A percentile compares a stretch with the other conserved stretches of the same genome.
phyloP scores from a whole-genome alignment of 2,113 vertebrate species.

The Telmatochromis sp. region DNA sequence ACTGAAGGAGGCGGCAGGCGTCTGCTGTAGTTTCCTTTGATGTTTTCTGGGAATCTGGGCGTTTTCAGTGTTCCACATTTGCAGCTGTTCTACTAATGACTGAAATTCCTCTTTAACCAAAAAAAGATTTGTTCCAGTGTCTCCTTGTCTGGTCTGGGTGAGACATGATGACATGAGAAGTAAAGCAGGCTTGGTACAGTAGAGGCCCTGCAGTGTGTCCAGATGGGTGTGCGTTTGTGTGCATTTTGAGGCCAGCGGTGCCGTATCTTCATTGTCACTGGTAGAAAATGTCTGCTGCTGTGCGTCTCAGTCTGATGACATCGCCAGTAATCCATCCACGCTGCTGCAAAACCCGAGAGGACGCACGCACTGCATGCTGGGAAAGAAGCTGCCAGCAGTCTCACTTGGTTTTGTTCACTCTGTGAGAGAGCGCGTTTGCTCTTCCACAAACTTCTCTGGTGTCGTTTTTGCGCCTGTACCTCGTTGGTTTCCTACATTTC shows the following conservation, averaged over 20 bases:
- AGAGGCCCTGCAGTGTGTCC: not conserved
- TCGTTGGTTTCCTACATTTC: not conserved
- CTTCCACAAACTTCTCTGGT: not conserved
- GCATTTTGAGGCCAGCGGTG: not conserved
- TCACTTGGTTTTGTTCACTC: not conserved
- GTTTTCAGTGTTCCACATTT: not conserved
- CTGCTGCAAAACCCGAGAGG: conserved; percentile 9
- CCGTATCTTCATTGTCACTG: not conserved
- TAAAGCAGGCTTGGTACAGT: not conserved
- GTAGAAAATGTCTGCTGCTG: conserved; percentile 17
- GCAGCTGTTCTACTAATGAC: not conserved
- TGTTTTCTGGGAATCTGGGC: not conserved
- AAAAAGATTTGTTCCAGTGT: not conserved
- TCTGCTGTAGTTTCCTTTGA: not conserved
- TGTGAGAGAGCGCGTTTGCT: not conserved
- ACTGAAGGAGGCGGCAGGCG: not conserved
- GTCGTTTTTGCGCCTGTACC: not conserved
- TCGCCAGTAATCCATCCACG: conserved; percentile 28
- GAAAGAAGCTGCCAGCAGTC: not conserved
- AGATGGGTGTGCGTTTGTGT: not conserved
- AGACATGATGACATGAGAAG: not conserved
- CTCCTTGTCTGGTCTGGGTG: not conserved
- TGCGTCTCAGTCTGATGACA: conserved; percentile 40
- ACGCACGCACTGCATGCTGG: conserved; percentile 24
- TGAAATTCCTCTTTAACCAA: not conserved